A percentile compares a stretch with the other conserved stretches of the same genome.
These are phyloP conservation scores for Pseudochirops corinnae DNA, from an alignment of 2,797 vertebrate genomes.

Conservation along the genomic window DNA sequence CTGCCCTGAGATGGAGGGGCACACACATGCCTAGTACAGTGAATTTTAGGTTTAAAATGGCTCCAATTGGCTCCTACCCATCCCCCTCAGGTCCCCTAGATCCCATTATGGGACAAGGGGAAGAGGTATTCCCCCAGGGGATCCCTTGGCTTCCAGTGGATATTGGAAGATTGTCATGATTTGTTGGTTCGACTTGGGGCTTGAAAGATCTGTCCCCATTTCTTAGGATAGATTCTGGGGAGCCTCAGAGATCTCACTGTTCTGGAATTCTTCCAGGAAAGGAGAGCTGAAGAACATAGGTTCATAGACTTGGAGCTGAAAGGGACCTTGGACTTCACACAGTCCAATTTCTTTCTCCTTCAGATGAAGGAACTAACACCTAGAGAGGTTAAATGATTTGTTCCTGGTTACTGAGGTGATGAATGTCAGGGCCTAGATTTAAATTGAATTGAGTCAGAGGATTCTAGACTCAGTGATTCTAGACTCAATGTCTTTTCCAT, in stretches of 20 bases:
- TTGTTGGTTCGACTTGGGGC: neutral
- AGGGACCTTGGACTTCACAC: neutral
- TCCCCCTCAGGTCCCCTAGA: neutral
- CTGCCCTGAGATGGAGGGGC: slow-evolving; percentile 60
- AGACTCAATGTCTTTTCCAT: neutral
- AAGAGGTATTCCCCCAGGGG: neutral
- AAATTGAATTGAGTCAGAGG: neutral
- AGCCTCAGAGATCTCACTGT: neutral
- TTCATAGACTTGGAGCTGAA: neutral
- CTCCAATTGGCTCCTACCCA: slow-evolving; percentile 5
- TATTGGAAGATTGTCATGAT: neutral
- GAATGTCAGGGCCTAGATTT: neutral
- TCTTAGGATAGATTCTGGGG: neutral
- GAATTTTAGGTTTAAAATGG: slow-evolving; percentile 73
- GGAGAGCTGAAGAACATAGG: neutral
- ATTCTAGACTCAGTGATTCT: neutral
- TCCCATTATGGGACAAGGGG: neutral
- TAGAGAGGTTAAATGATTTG: neutral
- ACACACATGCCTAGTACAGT: slow-evolving; percentile 58
- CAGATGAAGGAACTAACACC: neutral
- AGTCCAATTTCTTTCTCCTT: neutral
- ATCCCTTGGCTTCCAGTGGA: neutral
- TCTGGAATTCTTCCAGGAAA: neutral
- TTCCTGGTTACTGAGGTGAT: neutral
- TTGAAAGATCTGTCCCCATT: neutral